These are phyloP conservation scores for Scaptomyza parva DNA, from an alignment of 2,888 invertebrate genomes.

Conservation along the genomic window DNA sequence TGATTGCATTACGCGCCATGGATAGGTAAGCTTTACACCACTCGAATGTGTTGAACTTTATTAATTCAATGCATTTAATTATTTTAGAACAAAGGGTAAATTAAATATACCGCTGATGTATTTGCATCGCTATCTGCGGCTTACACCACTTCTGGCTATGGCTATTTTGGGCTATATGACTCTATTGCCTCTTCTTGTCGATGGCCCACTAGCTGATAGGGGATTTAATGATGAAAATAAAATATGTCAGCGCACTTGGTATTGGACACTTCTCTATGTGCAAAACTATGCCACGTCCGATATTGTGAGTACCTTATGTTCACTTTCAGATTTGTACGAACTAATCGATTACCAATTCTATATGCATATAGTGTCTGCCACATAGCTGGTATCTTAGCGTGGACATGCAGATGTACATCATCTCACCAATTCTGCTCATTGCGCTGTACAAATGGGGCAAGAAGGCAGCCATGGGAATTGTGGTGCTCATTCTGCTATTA, in stretches of 20 bases:
- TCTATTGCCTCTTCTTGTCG: constrained; percentile 83
- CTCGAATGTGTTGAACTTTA: background rate
- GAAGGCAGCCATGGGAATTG: constrained; percentile 53
- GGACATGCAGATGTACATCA: constrained; percentile 86
- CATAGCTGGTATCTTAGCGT: constrained; percentile 87
- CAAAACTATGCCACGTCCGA: constrained; percentile 83
- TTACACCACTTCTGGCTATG: constrained; percentile 85
- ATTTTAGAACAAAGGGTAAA: constrained; percentile 55
- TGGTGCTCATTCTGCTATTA: constrained; percentile 61
- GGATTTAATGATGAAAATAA: background rate
- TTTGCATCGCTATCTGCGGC: constrained; percentile 81
- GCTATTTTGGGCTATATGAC: constrained; percentile 85
- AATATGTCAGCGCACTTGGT: constrained; percentile 83
- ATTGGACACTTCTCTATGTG: constrained; percentile 84
- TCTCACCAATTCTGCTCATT: constrained; percentile 86
- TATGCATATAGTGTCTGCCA: constrained; percentile 83
- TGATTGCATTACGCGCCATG: constrained; percentile 61
- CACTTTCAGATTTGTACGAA: too few species aligned
- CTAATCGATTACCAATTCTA: background rate
- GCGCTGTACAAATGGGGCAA: constrained; percentile 83
- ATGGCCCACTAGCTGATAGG: constrained; percentile 84
- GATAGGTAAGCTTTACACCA: constrained; percentile 25
- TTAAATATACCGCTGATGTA: constrained; percentile 75
- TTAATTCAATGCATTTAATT: background rate
- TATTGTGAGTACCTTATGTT: constrained; percentile 57